Conservation (phyloP, 2,888 invertebrate genomes). For the Heteropelma amictum region DNA sequence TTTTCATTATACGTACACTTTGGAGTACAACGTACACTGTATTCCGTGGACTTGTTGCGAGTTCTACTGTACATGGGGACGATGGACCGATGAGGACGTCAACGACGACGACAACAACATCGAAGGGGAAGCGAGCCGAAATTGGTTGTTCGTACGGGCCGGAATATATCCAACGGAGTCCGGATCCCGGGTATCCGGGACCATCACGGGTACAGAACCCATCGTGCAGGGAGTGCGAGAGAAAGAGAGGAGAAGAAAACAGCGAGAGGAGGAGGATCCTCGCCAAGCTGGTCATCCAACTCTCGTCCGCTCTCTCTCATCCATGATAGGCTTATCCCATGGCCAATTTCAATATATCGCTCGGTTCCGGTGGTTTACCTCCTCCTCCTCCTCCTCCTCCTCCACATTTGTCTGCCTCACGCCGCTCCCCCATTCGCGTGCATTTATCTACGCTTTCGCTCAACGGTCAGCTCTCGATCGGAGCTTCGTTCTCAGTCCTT, state of each 20-base stretch:
- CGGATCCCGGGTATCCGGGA: slow-evolving; percentile 56
- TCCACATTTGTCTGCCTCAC: slow-evolving; percentile 23
- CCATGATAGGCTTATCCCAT: slow-evolving; percentile 55
- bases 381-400: slow-evolving; percentile 24
- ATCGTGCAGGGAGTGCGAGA: slow-evolving; percentile 4
- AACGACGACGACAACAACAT: slow-evolving; percentile 36
- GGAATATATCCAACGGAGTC: slow-evolving; percentile 52
- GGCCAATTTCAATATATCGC: slow-evolving; percentile 63
- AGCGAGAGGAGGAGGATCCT: no score
- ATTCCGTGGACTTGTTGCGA: neutral
- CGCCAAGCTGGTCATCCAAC: slow-evolving; percentile 47
- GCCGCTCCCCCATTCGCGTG: slow-evolving; percentile 16
- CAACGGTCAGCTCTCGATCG: slow-evolving; percentile 13
- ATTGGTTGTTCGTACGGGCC: slow-evolving; percentile 52
- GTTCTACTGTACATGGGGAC: neutral
- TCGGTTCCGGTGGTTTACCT: slow-evolving; percentile 51
- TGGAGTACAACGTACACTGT: no score
- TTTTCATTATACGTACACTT: no score
- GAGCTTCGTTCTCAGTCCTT: neutral
- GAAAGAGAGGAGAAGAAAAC: slow-evolving; percentile 4
- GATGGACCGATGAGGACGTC: slow-evolving; percentile 40
- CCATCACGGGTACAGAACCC: slow-evolving; percentile 33
- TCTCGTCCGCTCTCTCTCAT: slow-evolving; percentile 22
- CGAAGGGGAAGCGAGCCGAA: slow-evolving; percentile 45
- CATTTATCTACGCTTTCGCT: slow-evolving; percentile 30